phyloP scores from a whole-genome alignment of 53 echinoderm and acorn worm genomes.

The Henricia sp. region DNA sequence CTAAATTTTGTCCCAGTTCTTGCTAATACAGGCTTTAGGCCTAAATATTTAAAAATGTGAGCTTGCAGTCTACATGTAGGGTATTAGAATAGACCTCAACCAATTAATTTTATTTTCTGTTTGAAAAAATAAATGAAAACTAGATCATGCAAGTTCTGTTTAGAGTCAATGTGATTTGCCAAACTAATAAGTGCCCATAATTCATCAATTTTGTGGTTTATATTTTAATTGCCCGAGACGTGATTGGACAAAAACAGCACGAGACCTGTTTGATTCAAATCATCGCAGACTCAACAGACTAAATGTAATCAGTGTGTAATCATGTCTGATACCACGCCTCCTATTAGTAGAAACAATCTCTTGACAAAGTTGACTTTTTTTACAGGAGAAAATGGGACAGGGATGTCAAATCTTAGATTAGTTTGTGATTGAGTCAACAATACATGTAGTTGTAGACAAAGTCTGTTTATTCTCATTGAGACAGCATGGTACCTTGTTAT shows the following conservation, averaged over 20 bases:
- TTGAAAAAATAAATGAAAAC: no score
- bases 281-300: conserved; percentile 26
- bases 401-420: conserved; percentile 3
- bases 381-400: neutral
- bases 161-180: no score
- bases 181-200: conserved; percentile 4
- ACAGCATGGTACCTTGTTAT: neutral
- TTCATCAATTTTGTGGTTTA: neutral
- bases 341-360: neutral
- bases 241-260: neutral
- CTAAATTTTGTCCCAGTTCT: no score
- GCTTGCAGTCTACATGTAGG: no score
- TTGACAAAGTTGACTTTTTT: neutral
- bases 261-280: conserved; percentile 25
- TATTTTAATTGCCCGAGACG: neutral
- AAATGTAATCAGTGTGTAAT: conserved; percentile 38
- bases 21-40: no score
- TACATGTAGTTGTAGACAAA: conserved; percentile 23
- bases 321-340: conserved; percentile 12
- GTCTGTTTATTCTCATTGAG: conserved; percentile 9
- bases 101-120: no score
- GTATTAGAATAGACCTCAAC: no score
- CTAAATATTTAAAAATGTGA: no score
- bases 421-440: conserved; percentile 38
- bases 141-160: no score